Conservation (phyloP, 2,797 vertebrate species). For the Nyctalus aviator region DNA sequence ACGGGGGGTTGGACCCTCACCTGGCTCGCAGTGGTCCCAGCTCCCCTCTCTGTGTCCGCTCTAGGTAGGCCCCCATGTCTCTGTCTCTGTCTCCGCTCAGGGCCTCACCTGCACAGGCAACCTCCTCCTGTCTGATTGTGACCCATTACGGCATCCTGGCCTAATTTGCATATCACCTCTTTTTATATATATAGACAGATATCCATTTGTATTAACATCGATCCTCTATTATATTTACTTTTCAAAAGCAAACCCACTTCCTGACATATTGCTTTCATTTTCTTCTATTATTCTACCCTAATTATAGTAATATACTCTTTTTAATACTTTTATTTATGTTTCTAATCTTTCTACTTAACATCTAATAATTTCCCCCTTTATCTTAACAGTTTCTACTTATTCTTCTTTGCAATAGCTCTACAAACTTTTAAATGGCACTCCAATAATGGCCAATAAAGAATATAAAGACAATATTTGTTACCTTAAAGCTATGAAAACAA, state of each 20-base stretch:
- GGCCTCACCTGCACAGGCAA: too few relatives aligned
- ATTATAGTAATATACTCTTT: background rate
- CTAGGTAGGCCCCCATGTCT: too few relatives aligned
- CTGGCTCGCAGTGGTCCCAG: too few relatives aligned
- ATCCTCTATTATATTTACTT: background rate
- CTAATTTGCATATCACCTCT: too few relatives aligned
- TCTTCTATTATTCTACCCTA: background rate
- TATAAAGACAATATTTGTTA: background rate
- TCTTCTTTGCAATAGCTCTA: background rate
- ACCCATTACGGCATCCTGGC: too few relatives aligned
- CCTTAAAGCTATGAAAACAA: conserved; percentile 3
- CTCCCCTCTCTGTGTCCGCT: too few relatives aligned
- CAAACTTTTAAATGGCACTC: background rate
- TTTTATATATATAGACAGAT: too few relatives aligned
- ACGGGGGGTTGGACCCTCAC: too few relatives aligned
- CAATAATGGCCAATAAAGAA: conserved; percentile 1
- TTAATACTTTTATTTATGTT: background rate
- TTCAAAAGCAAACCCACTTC: conserved; percentile 21
- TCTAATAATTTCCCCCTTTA: background rate
- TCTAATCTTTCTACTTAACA: background rate
- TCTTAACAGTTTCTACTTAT: background rate
- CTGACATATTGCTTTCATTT: background rate
- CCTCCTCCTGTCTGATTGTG: too few relatives aligned
- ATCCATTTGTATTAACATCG: background rate
- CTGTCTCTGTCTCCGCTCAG: too few relatives aligned